These are phyloP conservation scores for Coilia nasus DNA, from an alignment of 2,797 vertebrate species.

Conservation along the genomic window DNA sequence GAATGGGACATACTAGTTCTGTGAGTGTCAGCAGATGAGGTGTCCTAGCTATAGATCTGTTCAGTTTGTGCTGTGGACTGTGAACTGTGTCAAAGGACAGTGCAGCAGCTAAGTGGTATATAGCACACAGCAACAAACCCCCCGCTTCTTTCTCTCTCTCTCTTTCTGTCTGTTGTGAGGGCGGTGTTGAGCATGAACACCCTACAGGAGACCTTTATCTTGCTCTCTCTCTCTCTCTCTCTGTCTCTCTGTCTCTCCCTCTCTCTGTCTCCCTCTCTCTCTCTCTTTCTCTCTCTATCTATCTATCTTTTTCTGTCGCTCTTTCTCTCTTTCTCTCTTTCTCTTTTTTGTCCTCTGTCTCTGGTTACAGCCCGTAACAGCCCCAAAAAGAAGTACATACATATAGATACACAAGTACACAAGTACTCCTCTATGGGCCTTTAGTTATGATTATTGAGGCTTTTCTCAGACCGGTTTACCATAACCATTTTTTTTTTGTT, in stretches of 20 bases:
- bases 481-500: neutral
- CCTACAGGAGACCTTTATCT: too few relatives aligned
- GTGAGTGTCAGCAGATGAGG: conserved; percentile 24
- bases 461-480: neutral
- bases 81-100: conserved; percentile 26
- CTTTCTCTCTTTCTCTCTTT: neutral
- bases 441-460: neutral
- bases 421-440: neutral
- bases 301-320: too few relatives aligned
- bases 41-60: conserved; percentile 8
- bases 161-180: too few relatives aligned
- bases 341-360: neutral
- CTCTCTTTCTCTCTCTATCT: too few relatives aligned
- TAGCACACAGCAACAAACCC: neutral
- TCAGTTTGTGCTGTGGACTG: conserved; percentile 23
- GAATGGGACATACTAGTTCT: neutral
- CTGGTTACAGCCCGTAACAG: neutral
- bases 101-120: conserved; percentile 21
- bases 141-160: neutral
- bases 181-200: too few relatives aligned
- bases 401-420: neutral
- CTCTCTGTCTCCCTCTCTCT: too few relatives aligned
- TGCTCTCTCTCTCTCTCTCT: too few relatives aligned
- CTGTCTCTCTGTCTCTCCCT: too few relatives aligned
- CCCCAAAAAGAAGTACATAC: neutral